Base-by-base conservation (phyloP, 1,140 invertebrate species). In the Caenorhabditis tropicalis region DNA sequence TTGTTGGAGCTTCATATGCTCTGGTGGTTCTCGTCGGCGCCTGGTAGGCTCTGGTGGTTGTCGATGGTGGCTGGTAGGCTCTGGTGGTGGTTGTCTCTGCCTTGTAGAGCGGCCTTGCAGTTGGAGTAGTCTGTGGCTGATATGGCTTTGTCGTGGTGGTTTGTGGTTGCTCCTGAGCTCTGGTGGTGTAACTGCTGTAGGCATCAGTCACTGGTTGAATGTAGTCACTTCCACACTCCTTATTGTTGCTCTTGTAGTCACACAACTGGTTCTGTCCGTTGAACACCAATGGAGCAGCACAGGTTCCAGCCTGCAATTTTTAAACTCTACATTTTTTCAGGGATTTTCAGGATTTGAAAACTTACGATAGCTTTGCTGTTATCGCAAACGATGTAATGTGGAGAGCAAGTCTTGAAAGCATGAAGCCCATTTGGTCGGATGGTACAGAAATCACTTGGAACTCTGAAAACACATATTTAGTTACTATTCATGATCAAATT, bases 341-440 rank as follows among this genome's bases (percentile, higher is more conserved):
- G 39, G 12, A 43, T 56, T 51, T 21, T 2, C 16, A 15, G n/a
- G 36, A 65, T 15, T 15, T 19, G 16, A 36, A 65, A n/a, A 33
- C 65, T 21, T 24, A 74, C 65, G 24, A 74, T 43, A 1, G 65
- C 65, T 27, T 36, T 46, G 7, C 12, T 19, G 65, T 74, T 43
- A n/a, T 74, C 65, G 24, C 65, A 74, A 6, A 74, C 65, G 15
- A 74, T 21, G 9, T 74, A 74, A 15, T 74, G 65, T 10, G 65
- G 36, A 10, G 65, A 74, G 36, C 65, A 74, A 1, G 15, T n/a
- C 36, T 74, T 39, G 36, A 74, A 46, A 10, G 33, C 36, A 21
- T 74, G 65, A 15, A 74, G 65, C 43, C 65, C 65, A 29, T 74
- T 74, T 24, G 36, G 36, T 74, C 65, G 15, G 65, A 74, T 74